These are phyloP conservation scores for Clarias batrachus DNA, from an alignment of 2,113 vertebrate genomes.

Conservation along the genomic window DNA sequence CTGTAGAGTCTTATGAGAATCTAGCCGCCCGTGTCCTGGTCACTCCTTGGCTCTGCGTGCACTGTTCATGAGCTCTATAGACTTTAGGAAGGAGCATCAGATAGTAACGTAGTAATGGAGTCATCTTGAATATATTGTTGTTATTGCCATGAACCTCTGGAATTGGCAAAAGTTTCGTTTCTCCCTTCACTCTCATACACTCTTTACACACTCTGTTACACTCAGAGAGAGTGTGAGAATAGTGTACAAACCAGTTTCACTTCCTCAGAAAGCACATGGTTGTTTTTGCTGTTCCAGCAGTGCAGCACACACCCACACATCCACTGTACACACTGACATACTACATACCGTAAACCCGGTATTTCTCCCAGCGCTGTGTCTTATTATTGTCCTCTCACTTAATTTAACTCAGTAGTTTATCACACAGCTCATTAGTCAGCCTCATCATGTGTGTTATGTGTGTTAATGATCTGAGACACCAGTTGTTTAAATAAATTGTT, in stretches of 20 bases:
- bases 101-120: no score
- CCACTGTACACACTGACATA: neutral
- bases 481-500: neutral
- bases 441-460: neutral
- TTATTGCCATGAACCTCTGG: neutral
- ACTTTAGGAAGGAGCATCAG: no score
- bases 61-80: no score
- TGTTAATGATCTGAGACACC: neutral
- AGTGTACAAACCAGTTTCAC: constrained; percentile 13
- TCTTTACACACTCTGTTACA: neutral
- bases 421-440: neutral
- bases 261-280: constrained; percentile 55
- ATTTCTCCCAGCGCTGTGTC: neutral
- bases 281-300: constrained; percentile 34
- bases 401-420: neutral
- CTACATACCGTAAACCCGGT: neutral
- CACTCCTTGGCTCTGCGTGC: no score
- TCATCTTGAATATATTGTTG: no score
- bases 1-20: no score
- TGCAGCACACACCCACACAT: neutral
- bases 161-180: neutral
- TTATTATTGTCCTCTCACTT: neutral
- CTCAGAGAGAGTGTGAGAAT: no score
- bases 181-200: neutral
- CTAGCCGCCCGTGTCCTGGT: no score